phyloP scores from a whole-genome alignment of 2,797 vertebrate species.

The Gambusia yucatana region DNA sequence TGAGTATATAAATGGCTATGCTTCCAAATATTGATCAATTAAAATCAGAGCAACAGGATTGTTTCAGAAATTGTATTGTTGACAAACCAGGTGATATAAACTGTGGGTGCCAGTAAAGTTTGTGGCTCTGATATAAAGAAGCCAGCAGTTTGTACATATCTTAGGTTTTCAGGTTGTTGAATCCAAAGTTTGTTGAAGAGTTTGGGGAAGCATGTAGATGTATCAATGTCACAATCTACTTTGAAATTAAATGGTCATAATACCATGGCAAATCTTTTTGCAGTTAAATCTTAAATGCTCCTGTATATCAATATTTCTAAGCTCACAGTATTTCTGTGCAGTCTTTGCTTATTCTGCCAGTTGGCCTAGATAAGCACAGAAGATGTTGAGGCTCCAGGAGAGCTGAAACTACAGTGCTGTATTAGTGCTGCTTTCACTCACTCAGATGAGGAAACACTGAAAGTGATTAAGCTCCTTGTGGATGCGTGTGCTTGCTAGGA shows the following conservation, averaged over 20 bases:
- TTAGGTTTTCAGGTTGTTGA: background rate
- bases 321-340: slow-evolving; percentile 25
- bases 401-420: slow-evolving; percentile 61
- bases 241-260: background rate
- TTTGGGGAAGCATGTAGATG: background rate
- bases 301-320: background rate
- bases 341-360: slow-evolving; percentile 64
- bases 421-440: slow-evolving; percentile 71
- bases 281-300: background rate
- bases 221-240: background rate
- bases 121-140: background rate
- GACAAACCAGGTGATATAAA: too few species aligned
- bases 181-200: background rate
- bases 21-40: too few species aligned
- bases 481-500: slow-evolving; percentile 28
- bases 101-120: background rate
- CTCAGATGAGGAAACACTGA: slow-evolving; percentile 68
- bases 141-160: background rate
- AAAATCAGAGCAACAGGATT: too few species aligned
- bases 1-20: background rate
- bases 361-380: slow-evolving; percentile 55
- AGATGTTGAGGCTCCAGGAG: slow-evolving; percentile 56
- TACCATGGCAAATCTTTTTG: background rate
- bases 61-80: too few species aligned
- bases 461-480: slow-evolving; percentile 61